These are phyloP conservation scores for Coregonus clupeaformis DNA, from an alignment of 2,113 vertebrate genomes.

Conservation along the genomic window DNA sequence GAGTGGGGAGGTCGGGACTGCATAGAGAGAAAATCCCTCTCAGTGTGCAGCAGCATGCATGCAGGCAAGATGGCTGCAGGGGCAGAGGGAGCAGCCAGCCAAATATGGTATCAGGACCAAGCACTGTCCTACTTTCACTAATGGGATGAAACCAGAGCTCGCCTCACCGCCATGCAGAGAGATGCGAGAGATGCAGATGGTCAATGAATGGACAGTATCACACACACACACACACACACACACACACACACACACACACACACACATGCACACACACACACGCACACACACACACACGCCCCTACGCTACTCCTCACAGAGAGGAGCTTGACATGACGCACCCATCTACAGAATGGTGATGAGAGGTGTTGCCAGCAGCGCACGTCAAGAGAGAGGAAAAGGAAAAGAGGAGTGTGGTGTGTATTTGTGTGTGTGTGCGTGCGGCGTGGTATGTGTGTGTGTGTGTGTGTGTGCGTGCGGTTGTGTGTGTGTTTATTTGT, in stretches of 20 bases:
- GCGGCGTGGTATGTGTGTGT: not conserved
- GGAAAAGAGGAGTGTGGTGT: not conserved
- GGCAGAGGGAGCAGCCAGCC: conserved; percentile 55
- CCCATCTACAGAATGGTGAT: conserved; percentile 17
- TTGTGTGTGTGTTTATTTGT: conserved; percentile 8
- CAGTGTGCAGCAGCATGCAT: conserved; percentile 21
- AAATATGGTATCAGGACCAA: conserved; percentile 69
- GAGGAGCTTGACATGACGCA: conserved; percentile 42
- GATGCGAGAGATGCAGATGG: conserved; percentile 42
- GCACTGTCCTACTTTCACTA: conserved; percentile 70
- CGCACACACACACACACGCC: not conserved
- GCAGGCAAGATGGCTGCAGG: conserved; percentile 70
- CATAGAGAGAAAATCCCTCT: not conserved
- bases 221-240: conserved; percentile 23
- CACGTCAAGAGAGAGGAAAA: not conserved
- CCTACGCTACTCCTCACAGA: conserved; percentile 18
- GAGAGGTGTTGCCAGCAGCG: conserved; percentile 25
- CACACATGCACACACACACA: not conserved
- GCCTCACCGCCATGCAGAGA: conserved; percentile 16
- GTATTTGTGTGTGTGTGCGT: conserved; percentile 12
- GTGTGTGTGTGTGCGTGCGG: conserved; percentile 1
- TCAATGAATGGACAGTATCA: conserved; percentile 32
- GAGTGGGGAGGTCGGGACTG: not conserved
- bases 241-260: too few relatives aligned
- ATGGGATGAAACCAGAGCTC: conserved; percentile 53